A percentile compares a stretch with the other conserved stretches of the same genome.
Conservation (phyloP, 2,113 vertebrate genomes). For the Tinamus guttatus region DNA sequence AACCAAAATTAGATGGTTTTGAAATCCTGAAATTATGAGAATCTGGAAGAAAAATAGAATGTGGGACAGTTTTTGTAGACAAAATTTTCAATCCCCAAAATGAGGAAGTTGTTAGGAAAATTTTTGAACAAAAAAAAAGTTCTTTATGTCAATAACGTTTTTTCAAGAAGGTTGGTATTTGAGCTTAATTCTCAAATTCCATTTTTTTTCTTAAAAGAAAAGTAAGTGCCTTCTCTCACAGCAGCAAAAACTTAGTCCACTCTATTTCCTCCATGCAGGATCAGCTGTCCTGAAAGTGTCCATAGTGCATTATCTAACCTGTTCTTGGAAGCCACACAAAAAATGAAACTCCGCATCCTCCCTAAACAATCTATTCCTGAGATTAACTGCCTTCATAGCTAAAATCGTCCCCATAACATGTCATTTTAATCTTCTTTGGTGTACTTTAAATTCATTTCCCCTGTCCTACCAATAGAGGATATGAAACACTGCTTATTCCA, state of each 20-base stretch:
- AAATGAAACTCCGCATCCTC: not conserved
- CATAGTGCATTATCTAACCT: not conserved
- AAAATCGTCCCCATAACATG: not conserved
- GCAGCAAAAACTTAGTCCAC: not conserved
- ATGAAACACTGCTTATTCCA: not conserved
- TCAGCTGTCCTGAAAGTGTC: not conserved
- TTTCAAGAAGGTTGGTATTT: not conserved
- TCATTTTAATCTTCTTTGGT: not conserved
- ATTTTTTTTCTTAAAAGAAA: not conserved
- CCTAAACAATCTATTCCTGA: not conserved
- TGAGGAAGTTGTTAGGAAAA: not conserved
- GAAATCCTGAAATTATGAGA: constrained; percentile 63
- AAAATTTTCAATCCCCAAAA: constrained; percentile 52
- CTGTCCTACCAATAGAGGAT: not conserved
- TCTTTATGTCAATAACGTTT: not conserved
- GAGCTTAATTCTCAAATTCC: not conserved
- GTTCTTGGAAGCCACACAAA: not conserved
- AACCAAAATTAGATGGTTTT: constrained; percentile 62
- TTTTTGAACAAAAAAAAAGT: not conserved
- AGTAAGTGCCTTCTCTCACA: not conserved
- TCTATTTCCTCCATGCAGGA: not conserved
- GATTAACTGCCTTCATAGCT: not conserved
- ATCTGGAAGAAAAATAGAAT: constrained; percentile 43
- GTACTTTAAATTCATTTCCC: not conserved
- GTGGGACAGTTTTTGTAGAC: constrained; percentile 23